Percentiles rank a stretch among this genome's conserved stretches.
Evolutionary conservation across 2,888 invertebrate genomes (phyloP).

Genomic region (Pristionchus fissidentatus): DNA sequence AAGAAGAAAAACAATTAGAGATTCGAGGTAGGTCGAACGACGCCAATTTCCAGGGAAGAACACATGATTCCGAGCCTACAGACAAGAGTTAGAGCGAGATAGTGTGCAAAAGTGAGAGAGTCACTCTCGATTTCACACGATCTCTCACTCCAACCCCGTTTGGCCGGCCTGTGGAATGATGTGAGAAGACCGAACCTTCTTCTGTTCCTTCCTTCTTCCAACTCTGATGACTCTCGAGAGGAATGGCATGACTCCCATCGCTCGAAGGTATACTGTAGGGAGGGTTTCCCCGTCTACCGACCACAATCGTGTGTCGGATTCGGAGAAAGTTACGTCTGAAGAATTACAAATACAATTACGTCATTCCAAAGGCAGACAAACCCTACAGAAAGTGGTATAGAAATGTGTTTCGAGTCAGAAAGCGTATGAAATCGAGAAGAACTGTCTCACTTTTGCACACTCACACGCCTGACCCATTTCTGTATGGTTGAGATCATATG

Average conservation of each 20-base stretch:
- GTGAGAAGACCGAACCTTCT: conserved; percentile 17
- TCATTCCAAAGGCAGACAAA: too few relatives aligned
- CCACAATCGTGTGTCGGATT: conserved; percentile 37
- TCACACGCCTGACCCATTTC: too few relatives aligned
- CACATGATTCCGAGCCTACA: too few relatives aligned
- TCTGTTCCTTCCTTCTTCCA: background rate
- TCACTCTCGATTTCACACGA: too few relatives aligned
- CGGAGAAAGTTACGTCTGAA: conserved; percentile 14
- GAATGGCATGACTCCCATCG: background rate
- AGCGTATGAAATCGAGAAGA: background rate
- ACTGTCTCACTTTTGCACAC: background rate
- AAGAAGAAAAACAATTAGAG: background rate
- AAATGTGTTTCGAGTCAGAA: too few relatives aligned
- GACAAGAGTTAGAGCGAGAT: too few relatives aligned
- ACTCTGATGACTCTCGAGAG: conserved; percentile 7
- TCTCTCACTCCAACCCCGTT: too few relatives aligned
- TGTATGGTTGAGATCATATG: too few relatives aligned
- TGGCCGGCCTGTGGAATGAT: too few relatives aligned
- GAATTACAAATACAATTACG: background rate
- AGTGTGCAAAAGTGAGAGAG: too few relatives aligned
- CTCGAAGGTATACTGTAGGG: background rate
- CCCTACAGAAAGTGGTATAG: too few relatives aligned
- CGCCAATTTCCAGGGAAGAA: too few relatives aligned
- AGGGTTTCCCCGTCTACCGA: background rate
- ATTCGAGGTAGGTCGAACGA: background rate